Conservation (phyloP, 2,113 vertebrate genomes). For the Glaucomys volans region DNA sequence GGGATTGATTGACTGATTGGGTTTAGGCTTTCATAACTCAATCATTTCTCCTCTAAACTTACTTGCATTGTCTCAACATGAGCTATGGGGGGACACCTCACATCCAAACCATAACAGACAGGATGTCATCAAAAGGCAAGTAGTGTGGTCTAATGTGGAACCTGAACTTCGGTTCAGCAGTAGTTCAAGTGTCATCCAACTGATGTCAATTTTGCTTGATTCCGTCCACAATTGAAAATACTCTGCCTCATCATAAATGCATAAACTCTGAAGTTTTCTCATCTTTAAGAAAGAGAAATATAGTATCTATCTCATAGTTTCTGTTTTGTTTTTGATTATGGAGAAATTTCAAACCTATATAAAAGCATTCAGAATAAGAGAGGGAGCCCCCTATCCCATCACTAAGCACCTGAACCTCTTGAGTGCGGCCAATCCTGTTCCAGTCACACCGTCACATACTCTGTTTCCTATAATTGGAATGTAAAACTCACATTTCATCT, state of each 20-base stretch:
- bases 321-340: conserved; percentile 23
- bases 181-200: neutral
- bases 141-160: neutral
- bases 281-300: neutral
- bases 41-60: no score
- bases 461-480: neutral
- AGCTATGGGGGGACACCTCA: no score
- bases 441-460: neutral
- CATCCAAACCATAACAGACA: neutral
- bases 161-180: neutral
- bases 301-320: neutral
- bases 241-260: neutral
- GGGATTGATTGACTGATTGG: no score
- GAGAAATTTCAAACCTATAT: neutral
- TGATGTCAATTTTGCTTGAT: neutral
- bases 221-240: neutral
- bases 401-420: neutral
- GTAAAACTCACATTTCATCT: neutral
- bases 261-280: neutral
- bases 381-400: neutral
- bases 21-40: no score
- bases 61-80: no score
- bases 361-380: conserved; percentile 27
- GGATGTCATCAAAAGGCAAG: neutral
- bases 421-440: neutral